Evolutionary conservation across 2,888 invertebrate genomes (phyloP).

Genomic region (Eristalis pertinax): DNA sequence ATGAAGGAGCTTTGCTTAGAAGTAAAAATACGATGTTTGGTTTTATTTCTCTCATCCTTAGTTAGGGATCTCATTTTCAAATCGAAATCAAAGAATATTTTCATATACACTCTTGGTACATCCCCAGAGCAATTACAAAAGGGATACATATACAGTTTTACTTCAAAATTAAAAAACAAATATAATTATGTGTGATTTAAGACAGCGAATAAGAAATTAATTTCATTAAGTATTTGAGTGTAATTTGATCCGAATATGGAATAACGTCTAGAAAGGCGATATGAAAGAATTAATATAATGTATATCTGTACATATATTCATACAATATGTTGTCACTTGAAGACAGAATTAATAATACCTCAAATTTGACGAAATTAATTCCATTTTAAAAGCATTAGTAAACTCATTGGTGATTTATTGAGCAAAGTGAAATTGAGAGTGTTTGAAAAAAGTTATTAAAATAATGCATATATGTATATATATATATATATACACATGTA

Average conservation of each 20-base stretch:
- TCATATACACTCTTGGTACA: background rate
- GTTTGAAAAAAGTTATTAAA: conserved; percentile 62
- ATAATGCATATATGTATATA: conserved; percentile 26
- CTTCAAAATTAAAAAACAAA: conserved; percentile 28
- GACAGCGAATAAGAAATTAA: conserved; percentile 63
- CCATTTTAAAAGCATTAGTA: conserved; percentile 38
- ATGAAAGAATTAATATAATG: conserved; percentile 13
- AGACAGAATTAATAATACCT: conserved; percentile 67
- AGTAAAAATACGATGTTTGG: too few species aligned
- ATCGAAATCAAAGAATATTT: background rate
- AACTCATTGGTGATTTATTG: conserved; percentile 69
- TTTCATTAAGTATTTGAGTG: conserved; percentile 32
- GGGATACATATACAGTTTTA: conserved; percentile 1
- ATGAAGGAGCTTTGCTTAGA: too few species aligned
- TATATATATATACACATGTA: conserved; percentile 48
- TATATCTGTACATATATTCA: conserved; percentile 6
- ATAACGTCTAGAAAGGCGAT: conserved; percentile 41
- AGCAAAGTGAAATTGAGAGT: conserved; percentile 61
- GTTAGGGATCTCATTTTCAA: background rate
- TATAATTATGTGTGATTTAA: conserved; percentile 61
- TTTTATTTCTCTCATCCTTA: background rate
- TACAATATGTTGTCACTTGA: conserved; percentile 36
- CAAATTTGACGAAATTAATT: conserved; percentile 65
- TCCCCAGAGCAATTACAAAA: background rate
- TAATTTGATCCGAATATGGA: conserved; percentile 28